Evolutionary conservation across 2,113 vertebrate species (phyloP).

Genomic region (Toxotes chatareus): DNA sequence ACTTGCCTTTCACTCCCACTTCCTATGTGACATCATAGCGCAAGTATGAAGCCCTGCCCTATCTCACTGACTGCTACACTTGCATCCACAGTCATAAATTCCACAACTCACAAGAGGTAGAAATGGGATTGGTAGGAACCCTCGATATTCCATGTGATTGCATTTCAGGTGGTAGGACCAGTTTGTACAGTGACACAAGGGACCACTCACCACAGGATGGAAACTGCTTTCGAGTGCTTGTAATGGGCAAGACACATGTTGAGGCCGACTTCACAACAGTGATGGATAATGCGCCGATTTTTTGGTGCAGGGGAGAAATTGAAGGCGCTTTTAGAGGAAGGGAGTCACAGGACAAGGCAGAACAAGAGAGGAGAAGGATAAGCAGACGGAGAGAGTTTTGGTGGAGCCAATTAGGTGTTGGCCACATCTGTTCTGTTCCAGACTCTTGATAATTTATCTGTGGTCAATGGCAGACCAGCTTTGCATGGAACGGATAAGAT

Average conservation of each 20-base stretch:
- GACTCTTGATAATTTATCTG: constrained; percentile 70
- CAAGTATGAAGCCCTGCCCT: constrained; percentile 36
- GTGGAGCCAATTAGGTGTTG: constrained; percentile 72
- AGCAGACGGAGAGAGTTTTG: constrained; percentile 30
- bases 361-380: constrained; percentile 28
- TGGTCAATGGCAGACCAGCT: constrained; percentile 62
- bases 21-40: constrained; percentile 47
- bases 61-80: constrained; percentile 14
- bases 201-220: constrained; percentile 27
- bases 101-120: constrained; percentile 21
- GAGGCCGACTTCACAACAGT: constrained; percentile 23
- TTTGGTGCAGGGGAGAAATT: constrained; percentile 20
- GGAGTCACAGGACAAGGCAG: constrained; percentile 20
- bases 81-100: constrained; percentile 17
- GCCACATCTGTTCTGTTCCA: constrained; percentile 67
- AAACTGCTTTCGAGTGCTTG: constrained; percentile 36
- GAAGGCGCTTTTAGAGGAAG: constrained; percentile 14
- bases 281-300: constrained; percentile 5
- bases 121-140: not conserved
- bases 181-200: constrained; percentile 44
- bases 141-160: constrained; percentile 4
- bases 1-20: constrained; percentile 36
- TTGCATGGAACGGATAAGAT: constrained; percentile 67
- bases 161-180: constrained; percentile 43
- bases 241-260: constrained; percentile 61